Base-by-base conservation (phyloP, 2,113 vertebrate genomes). In the Benitochromis conjunctus region DNA sequence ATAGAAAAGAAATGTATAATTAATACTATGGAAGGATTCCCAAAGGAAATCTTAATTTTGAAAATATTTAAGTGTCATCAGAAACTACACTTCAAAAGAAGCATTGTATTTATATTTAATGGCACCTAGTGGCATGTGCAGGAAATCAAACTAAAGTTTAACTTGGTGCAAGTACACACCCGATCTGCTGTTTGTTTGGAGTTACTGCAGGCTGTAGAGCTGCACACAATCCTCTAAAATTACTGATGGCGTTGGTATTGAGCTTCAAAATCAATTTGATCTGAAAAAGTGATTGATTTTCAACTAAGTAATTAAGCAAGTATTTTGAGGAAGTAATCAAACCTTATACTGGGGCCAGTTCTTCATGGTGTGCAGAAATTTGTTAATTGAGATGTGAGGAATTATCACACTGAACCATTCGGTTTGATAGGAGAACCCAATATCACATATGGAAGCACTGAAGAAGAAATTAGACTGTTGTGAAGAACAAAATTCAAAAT, bases 311-410 rank as follows among this genome's bases (percentile, higher is more conserved):
- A 91, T 93, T 89, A 90, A 90, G 86, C 43, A 55, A 90, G 89
- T 91, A 86, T 93, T 94, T 92, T 91, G 84, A 89, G 86, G 54
- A 87, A 34, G 82, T 89, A 90, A 91, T 89, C 88, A 62, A 93
- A 88, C 88, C 43, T 82, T 83, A 85, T 81, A 83, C 31, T 84
- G 66, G 58, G 62, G 26, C 81, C 64, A 91, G 77, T 91, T 89
- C 89, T 80, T 88, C 9, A 36, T 58, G 86, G 55, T 80, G 57
- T 84, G 85, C 69, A 46, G 79, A 76, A 88, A 83, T 82, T 80
- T 85, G 85, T 83, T 90, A 90, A 92, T 86, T 87, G 87, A 90
- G 85, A 83, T 60, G 55, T 34, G 82, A 87, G 31, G 38, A 80
- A 82, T 90, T 87, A 89, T 89, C 83, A 81, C 51, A 53, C 54